Conservation (phyloP, 1,140 invertebrate species). For the Cydia strobilella region DNA sequence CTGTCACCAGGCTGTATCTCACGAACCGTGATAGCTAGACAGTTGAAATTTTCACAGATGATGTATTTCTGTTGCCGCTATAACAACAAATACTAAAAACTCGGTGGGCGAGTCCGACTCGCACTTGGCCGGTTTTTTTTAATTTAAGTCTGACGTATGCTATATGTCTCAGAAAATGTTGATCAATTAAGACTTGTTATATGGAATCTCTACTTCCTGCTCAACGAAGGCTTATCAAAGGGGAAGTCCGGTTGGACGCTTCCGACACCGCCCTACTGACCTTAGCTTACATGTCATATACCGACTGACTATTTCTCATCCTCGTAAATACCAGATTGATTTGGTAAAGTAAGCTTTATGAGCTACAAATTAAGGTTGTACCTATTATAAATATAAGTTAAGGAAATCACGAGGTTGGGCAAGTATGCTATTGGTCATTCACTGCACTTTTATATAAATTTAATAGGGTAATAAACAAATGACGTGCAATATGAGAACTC, state of each 20-base stretch:
- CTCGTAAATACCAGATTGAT: neutral
- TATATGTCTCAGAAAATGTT: constrained; percentile 1
- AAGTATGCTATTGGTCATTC: neutral
- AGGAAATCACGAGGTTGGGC: neutral
- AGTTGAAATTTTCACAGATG: too few species aligned
- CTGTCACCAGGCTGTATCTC: too few species aligned
- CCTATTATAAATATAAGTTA: neutral
- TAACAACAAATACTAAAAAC: too few species aligned
- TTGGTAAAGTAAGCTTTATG: neutral
- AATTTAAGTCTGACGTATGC: neutral
- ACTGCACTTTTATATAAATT: too few species aligned
- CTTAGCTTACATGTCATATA: neutral
- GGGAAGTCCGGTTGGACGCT: constrained; percentile 19
- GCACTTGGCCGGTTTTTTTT: too few species aligned
- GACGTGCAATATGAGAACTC: neutral
- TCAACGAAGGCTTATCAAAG: constrained; percentile 14
- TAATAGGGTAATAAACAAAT: constrained; percentile 3
- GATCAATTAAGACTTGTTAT: constrained; percentile 5
- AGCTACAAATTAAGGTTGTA: neutral
- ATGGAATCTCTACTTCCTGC: constrained; percentile 22
- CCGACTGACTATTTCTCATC: constrained; percentile 1
- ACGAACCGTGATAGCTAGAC: too few species aligned
- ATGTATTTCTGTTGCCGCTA: too few species aligned
- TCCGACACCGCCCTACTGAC: constrained; percentile 23
- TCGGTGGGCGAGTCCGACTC: too few species aligned